Evolutionary conservation across 2,888 invertebrate genomes (phyloP).

Genomic region (Drosophila atripex): DNA sequence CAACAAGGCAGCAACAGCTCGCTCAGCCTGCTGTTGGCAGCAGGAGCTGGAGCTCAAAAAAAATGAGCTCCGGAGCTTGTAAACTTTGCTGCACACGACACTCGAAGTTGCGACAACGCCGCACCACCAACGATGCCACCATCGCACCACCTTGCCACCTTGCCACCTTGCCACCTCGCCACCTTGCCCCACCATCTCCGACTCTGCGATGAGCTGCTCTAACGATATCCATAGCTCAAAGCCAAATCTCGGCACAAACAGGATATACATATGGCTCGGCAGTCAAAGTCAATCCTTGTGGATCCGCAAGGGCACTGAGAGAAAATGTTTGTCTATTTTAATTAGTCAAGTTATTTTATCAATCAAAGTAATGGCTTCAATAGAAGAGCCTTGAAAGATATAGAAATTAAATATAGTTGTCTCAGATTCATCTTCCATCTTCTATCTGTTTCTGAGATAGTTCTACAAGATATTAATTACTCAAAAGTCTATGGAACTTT

Average conservation of each 20-base stretch:
- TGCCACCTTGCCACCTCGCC: neutral
- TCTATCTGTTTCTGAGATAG: too few relatives aligned
- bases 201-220: slow-evolving; percentile 65
- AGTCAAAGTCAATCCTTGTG: slow-evolving; percentile 66
- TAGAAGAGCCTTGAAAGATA: too few relatives aligned
- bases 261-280: slow-evolving; percentile 60
- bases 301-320: neutral
- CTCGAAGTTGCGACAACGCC: slow-evolving; percentile 44
- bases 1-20: slow-evolving; percentile 25
- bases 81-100: slow-evolving; percentile 66
- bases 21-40: neutral
- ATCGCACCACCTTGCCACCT: neutral
- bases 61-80: slow-evolving; percentile 61
- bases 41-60: slow-evolving; percentile 15
- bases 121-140: neutral
- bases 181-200: neutral
- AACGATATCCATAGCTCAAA: slow-evolving; percentile 81
- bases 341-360: too few relatives aligned
- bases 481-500: too few relatives aligned
- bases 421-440: too few relatives aligned
- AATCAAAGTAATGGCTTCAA: too few relatives aligned
- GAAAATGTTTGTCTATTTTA: neutral
- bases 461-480: too few relatives aligned
- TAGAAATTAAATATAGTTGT: too few relatives aligned
- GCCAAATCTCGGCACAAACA: slow-evolving; percentile 80